Evolutionary conservation across 2,797 vertebrate species (phyloP).

Genomic region (Anguilla obscura): DNA sequence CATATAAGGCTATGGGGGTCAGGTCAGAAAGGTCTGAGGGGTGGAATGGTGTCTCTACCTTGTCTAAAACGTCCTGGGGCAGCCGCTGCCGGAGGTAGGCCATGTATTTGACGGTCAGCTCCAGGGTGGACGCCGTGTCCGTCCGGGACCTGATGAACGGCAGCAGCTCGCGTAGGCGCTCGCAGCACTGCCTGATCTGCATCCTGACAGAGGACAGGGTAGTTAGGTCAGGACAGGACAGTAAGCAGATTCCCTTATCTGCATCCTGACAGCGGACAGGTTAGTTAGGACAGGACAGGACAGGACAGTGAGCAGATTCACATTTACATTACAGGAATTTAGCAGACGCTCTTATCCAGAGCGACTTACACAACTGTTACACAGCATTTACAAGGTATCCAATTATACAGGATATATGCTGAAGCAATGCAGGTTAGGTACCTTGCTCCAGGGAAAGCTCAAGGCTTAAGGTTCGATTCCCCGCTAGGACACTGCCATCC

Average conservation of each 20-base stretch:
- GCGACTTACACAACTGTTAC: no score
- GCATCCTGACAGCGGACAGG: slow-evolving; percentile 39
- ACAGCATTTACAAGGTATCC: no score
- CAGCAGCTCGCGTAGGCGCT: slow-evolving; percentile 55
- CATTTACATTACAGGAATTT: not conserved
- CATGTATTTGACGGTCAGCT: slow-evolving; percentile 51
- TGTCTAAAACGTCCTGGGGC: slow-evolving; percentile 42
- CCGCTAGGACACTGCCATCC: no score
- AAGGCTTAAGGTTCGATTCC: no score
- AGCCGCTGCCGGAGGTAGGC: slow-evolving; percentile 43
- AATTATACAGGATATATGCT: no score
- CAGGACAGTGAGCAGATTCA: not conserved
- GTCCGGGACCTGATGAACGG: slow-evolving; percentile 41
- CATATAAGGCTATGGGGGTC: not conserved
- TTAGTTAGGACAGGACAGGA: no score
- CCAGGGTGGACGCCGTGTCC: slow-evolving; percentile 50
- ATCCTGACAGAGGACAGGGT: slow-evolving; percentile 37
- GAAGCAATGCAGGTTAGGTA: no score
- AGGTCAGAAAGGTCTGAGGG: not conserved
- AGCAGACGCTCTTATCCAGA: no score
- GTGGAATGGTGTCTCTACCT: slow-evolving; percentile 42
- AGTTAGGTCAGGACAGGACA: no score
- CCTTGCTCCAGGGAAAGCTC: no score
- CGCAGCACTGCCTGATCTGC: slow-evolving; percentile 52
- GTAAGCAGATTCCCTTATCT: slow-evolving; percentile 36